Percentiles rank a stretch among this genome's conserved stretches.
Evolutionary conservation across 2,888 invertebrate species (phyloP).

Genomic region (Pycnomerus fuliginosus): DNA sequence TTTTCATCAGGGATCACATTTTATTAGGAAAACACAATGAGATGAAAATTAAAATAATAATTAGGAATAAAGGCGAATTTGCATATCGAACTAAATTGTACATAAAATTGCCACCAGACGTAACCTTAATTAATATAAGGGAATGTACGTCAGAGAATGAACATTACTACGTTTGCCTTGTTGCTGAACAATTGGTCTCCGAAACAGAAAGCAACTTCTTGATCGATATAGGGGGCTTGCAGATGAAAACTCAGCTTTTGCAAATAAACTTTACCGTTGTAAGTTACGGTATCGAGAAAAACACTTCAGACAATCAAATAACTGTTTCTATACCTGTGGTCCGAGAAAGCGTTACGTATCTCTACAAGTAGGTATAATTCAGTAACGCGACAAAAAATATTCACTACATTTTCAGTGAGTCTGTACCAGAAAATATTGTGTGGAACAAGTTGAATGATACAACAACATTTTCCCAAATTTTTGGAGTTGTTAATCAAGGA

Average conservation of each 20-base stretch:
- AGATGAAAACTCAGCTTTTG: constrained; percentile 24
- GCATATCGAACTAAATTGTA: constrained; percentile 42
- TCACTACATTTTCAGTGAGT: constrained; percentile 1
- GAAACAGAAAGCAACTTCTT: constrained; percentile 33
- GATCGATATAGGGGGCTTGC: constrained; percentile 30
- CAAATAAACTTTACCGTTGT: constrained; percentile 31
- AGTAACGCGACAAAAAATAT: background rate
- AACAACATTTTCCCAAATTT: constrained; percentile 5
- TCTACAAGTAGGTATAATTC: constrained; percentile 32
- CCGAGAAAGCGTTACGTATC: constrained; percentile 29
- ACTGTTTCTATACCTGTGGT: constrained; percentile 29
- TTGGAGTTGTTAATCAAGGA: constrained; percentile 30
- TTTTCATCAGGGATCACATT: constrained; percentile 31
- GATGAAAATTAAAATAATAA: constrained; percentile 36
- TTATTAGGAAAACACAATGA: constrained; percentile 39
- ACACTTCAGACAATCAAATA: constrained; percentile 30
- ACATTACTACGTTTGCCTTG: constrained; percentile 10
- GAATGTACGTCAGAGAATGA: constrained; percentile 18
- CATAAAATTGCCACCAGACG: constrained; percentile 30
- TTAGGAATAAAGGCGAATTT: constrained; percentile 47
- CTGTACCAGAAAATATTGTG: constrained; percentile 3
- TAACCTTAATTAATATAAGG: constrained; percentile 35
- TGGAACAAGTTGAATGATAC: constrained; percentile 4
- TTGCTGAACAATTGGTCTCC: constrained; percentile 27
- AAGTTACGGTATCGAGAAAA: constrained; percentile 36